Conservation (phyloP, 2,113 vertebrate genomes). For the Petrocephalus zakoni region DNA sequence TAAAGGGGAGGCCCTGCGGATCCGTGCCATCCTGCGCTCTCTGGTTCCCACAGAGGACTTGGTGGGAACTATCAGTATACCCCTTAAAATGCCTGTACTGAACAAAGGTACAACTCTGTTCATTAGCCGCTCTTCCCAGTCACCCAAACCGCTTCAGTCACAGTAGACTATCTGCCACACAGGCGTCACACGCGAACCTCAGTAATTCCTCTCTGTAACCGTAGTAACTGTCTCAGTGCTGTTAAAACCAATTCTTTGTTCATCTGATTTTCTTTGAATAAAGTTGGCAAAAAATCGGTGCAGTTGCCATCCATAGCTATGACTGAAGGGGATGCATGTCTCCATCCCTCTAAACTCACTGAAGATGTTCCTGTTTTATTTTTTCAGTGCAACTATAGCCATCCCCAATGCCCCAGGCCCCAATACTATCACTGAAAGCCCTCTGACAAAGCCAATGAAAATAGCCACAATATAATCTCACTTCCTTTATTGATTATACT, state of each 20-base stretch:
- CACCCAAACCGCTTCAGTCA: background rate
- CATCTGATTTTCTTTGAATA: conserved; percentile 52
- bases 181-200: background rate
- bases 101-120: conserved; percentile 79
- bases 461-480: background rate
- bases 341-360: conserved; percentile 24
- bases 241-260: conserved; percentile 43
- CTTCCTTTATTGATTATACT: background rate
- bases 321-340: conserved; percentile 40
- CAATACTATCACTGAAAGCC: background rate
- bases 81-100: conserved; percentile 80
- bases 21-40: conserved; percentile 92
- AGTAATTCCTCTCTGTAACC: background rate
- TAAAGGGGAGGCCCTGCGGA: conserved; percentile 95
- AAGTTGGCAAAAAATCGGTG: background rate
- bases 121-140: background rate
- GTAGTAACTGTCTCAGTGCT: conserved; percentile 1
- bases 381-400: background rate
- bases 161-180: background rate
- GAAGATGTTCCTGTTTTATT: conserved; percentile 43
- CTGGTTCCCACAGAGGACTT: conserved; percentile 94
- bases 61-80: conserved; percentile 95
- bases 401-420: background rate
- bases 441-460: background rate
- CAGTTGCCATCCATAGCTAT: conserved; percentile 39